Conservation (phyloP, 2,797 vertebrate genomes). For the Hyperoplus immaculatus region DNA sequence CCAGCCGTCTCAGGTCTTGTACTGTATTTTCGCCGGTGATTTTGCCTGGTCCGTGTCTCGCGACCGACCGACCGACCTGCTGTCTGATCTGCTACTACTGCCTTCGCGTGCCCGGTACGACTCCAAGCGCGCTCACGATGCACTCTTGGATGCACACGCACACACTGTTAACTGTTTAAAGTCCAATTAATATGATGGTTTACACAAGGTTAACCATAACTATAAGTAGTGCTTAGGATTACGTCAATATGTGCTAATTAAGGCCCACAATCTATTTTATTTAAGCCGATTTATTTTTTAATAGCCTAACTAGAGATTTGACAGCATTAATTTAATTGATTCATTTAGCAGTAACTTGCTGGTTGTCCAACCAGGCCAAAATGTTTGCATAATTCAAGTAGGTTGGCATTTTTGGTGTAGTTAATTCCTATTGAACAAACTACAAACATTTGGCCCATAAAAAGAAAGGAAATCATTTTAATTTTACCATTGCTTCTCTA, state of each 20-base stretch:
- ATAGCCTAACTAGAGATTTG: not conserved
- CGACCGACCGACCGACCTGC: conserved; percentile 59
- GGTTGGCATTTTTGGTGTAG: too few species aligned
- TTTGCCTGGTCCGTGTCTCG: conserved; percentile 36
- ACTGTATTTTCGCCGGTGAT: conserved; percentile 37
- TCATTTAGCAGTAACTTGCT: too few species aligned
- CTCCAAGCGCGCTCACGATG: conserved; percentile 59
- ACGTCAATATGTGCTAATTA: conserved; percentile 38
- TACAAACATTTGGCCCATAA: too few species aligned
- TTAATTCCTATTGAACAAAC: too few species aligned
- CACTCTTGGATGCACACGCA: conserved; percentile 67
- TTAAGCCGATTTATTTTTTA: conserved; percentile 17
- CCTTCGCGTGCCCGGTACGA: conserved; percentile 61
- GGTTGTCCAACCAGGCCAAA: too few species aligned
- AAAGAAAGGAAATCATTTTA: too few species aligned
- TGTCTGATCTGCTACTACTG: conserved; percentile 66
- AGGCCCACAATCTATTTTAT: not conserved
- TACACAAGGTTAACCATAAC: conserved; percentile 37
- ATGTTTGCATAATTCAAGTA: too few species aligned
- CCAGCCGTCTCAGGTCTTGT: conserved; percentile 38
- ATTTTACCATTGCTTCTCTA: too few species aligned
- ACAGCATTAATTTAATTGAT: not conserved
- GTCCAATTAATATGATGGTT: conserved; percentile 21
- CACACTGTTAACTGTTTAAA: conserved; percentile 62
- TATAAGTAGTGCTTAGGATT: conserved; percentile 5